Evolutionary conservation across 2,113 vertebrate species (phyloP).

Genomic region (Capra hircus): DNA sequence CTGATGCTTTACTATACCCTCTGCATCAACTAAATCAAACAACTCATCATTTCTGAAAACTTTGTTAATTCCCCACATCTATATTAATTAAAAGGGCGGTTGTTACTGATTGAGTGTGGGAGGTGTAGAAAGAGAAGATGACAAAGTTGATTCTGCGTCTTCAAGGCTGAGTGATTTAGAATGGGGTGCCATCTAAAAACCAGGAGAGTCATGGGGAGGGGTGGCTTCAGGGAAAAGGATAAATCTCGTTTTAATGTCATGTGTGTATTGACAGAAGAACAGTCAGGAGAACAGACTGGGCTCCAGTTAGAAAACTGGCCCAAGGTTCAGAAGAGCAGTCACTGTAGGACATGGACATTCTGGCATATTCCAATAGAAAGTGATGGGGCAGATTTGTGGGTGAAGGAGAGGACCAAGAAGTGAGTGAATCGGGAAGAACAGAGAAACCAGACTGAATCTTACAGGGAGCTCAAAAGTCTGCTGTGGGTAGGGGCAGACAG

Average conservation of each 20-base stretch:
- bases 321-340: not conserved
- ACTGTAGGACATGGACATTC: not conserved
- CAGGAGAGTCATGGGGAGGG: not conserved
- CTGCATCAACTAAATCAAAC: slow-evolving; percentile 36
- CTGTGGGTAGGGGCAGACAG: not conserved
- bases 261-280: not conserved
- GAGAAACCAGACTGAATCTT: not conserved
- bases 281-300: not conserved
- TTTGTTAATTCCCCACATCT: slow-evolving; percentile 43
- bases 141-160: slow-evolving; percentile 39
- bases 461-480: not conserved
- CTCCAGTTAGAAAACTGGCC: not conserved
- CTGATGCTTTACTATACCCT: not conserved
- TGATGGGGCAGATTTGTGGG: not conserved
- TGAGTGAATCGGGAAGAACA: not conserved
- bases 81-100: slow-evolving; percentile 58
- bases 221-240: not conserved
- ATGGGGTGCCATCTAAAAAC: not conserved
- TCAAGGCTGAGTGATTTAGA: slow-evolving; percentile 44
- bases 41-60: slow-evolving; percentile 58
- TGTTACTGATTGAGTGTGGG: slow-evolving; percentile 56
- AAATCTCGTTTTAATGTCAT: not conserved
- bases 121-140: slow-evolving; percentile 28
- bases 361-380: not conserved
- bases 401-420: not conserved